Percentiles rank a stretch among this genome's conserved stretches.
Conservation (phyloP, 2,797 vertebrate genomes). For the Phrynocephalus guinanensis region DNA sequence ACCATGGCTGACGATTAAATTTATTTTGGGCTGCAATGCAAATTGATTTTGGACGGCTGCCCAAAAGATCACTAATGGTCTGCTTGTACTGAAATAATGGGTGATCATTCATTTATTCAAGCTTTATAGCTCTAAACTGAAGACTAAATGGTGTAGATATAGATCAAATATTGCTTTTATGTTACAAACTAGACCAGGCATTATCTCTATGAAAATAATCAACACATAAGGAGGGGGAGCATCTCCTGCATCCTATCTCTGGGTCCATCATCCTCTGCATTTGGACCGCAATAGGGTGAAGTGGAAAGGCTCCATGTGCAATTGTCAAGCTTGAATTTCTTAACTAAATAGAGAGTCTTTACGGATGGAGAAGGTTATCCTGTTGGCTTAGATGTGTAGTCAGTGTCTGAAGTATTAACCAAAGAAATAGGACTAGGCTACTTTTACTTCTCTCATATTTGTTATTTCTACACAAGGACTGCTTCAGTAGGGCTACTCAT, state of each 20-base stretch:
- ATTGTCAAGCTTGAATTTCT: too few species aligned
- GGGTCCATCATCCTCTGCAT: neutral
- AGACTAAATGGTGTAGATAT: neutral
- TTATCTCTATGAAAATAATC: neutral
- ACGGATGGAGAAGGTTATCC: too few species aligned
- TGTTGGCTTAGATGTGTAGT: too few species aligned
- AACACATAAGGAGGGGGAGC: neutral
- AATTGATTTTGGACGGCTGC: slow-evolving; percentile 51
- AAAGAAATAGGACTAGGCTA: too few species aligned
- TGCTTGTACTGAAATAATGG: slow-evolving; percentile 44
- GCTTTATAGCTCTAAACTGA: slow-evolving; percentile 22
- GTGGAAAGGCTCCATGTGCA: neutral
- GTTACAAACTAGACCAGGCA: neutral
- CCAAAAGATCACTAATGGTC: slow-evolving; percentile 52
- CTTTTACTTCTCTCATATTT: neutral
- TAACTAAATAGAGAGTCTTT: too few species aligned
- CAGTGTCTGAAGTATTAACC: too few species aligned
- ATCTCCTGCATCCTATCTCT: neutral
- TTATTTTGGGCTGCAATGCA: slow-evolving; percentile 55
- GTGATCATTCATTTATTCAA: slow-evolving; percentile 34
- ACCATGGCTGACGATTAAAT: slow-evolving; percentile 60
- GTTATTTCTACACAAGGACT: neutral
- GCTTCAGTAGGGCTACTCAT: neutral
- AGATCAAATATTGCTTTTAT: slow-evolving; percentile 14
- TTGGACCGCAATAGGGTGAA: neutral